Evolutionary conservation across 1,140 invertebrate species (phyloP), one percentile per base, ranked within the genome.

Genomic region (Gonioctena quinquepunctata): DNA sequence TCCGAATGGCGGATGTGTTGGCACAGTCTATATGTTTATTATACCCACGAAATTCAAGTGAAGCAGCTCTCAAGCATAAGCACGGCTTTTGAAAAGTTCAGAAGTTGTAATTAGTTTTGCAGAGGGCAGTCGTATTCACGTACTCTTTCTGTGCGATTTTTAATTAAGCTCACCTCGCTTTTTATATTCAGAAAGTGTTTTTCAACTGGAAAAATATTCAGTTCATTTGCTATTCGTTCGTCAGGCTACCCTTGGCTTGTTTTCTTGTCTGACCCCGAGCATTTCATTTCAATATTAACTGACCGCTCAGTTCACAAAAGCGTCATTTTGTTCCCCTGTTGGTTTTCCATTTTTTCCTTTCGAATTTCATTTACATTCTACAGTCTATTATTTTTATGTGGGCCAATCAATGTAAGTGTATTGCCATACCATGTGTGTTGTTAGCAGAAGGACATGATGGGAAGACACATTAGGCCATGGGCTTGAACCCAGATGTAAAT

Each of bases 51-150:
- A 50, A 54, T 54, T 70, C 60, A 70, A 66, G 60, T 66, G 66
- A 70, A 70, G 27, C 56, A 61, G 64, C 75, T 70, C 76, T 77
- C 73, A 77, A 79, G 78, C 75, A 76, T 60, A 61, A 72, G 66
- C 77, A 74, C 69, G 73, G 73, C 68, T 80, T 78, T 74, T 70
- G 57, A 76, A 79, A 80, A 80, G 75, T 80, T 79, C 65, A 78
- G 75, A 80, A 81, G 76, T 80, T 80, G 79, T 81, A 81, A 81
- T 81, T 81, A 81, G 78, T 81, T 81, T 79, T 79, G 69, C 70
- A 66, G 72, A 76, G 68, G 67, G 71, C 62, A 59, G 59, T 62
- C 74, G 69, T 75, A 76, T 76, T 69, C 75, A 76, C 71, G 72
- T 76, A 71, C 67, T 71, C 69, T 25, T 59, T 23, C 23, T 23